Base-by-base conservation (phyloP, 2,888 invertebrate genomes). In the Fragum sueziense region DNA sequence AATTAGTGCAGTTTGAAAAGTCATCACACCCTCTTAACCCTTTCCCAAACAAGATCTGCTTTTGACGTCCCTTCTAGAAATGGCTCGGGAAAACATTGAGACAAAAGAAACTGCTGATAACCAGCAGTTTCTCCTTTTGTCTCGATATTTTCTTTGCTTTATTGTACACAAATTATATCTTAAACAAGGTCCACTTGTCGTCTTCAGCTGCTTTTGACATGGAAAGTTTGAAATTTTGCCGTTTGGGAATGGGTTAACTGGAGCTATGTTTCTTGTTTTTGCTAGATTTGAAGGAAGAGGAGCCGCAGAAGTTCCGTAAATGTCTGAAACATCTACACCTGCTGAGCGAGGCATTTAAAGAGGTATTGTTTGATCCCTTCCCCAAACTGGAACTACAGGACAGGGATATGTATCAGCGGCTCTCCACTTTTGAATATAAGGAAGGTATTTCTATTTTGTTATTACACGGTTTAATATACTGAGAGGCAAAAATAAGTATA, bases 391-490 rank as follows among this genome's bases (percentile, higher is more conserved):
- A 25, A 14, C 9, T 65, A 20, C 22, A 2, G 17, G 65, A 65
- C 1, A 65, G 27, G 25, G 65, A 65, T 41, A 9, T 65, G n/a
- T 65, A 65, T 31, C 65, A 65, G 25, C 20, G 65, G n/a, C 27
- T 65, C 22, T 41, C 22, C 3, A 2, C 41, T 7, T 14, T 37
- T n/a, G 65, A 25, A 3, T 65, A 65, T 31, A 65, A 65, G 27
- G 41, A 27, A 4, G 41, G 65, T 65, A 41, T 20, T 27, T 29
- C 25, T 25, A 11, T 54, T 54, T n/a, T 2, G 20, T 54, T 7
- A 6, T 37, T 14, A 37, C 37, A 37, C 37, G 14, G 14, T 37
- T 14, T 9, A 9, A 37, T 37, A 14, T 9, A 37, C 37, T 14
- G 7, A 37, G 37, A 37, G 6, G 37, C 6, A 6, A 37, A 37